Base-by-base conservation (phyloP, 2,888 invertebrate species). In the Arctia plantaginis region DNA sequence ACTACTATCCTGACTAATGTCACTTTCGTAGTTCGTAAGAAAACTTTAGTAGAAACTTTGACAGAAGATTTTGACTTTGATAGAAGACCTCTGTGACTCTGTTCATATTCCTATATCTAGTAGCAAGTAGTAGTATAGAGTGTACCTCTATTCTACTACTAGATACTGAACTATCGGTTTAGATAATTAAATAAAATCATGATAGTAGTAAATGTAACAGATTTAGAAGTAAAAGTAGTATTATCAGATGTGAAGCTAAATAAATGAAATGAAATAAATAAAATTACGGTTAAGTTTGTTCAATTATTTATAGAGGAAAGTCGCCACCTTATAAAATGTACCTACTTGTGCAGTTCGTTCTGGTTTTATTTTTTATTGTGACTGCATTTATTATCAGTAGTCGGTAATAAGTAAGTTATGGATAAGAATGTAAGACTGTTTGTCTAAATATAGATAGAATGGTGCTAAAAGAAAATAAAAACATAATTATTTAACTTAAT, bases 291-390 rank as follows among this genome's bases (percentile, higher is more conserved):
- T 6, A 35, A 35, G 7, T 20, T 23, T 23, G 23, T 23, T 51
- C 23, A 7, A 51, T 51, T 20, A 47, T 18, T 51, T 51, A 4
- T 8, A 51, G 20, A 51, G 1, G 20, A 44, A 44, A 23, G 23
- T 8, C 51, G 7, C 51, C 23, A 23, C 23, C 20, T 51, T 23
- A 51, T 23, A 23, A 6, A 51, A 51, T 23, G 23, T n/a, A 35
- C 35, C 6, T 20, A 51, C 51, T 51, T 51, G 51, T 0, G 8
- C 1, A 18, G 13, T 39, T 13, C n/a, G 27, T 35, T 35, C 10
- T 30, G 15, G 33, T 47, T 64, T 15, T 71, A 8, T 35, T 64
- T 70, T 70, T 13, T 70, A 41, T n/a, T 64, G 13, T 62, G 35
- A 62, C 30, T 62, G 18, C 18, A 30, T 30, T 59, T 59, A 15